Evolutionary conservation across 92 coral and sea anemone species (phyloP).

Genomic region (Zoanthus sansibaricus): DNA sequence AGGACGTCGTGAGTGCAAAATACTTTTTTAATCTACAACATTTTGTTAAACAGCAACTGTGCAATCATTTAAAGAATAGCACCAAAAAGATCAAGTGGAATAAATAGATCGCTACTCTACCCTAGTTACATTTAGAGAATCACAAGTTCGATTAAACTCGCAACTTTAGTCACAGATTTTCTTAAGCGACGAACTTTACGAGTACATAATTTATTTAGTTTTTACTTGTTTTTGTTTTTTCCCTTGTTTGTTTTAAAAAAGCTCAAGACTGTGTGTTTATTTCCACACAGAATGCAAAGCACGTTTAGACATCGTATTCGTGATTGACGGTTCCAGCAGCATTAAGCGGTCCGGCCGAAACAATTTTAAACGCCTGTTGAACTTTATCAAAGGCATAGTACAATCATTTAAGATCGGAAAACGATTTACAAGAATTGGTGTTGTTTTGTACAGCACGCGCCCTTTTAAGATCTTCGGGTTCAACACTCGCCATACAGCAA

Average conservation of each 20-base stretch:
- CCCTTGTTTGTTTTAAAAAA: not conserved
- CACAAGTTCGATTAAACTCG: no score
- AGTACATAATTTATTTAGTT: not conserved
- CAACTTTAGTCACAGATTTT: no score
- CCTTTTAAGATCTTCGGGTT: slow-evolving; percentile 75
- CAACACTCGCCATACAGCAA: slow-evolving; percentile 61
- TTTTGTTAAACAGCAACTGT: no score
- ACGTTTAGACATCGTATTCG: slow-evolving; percentile 76
- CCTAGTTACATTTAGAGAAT: no score
- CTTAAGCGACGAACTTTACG: no score
- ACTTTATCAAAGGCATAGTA: slow-evolving; percentile 75
- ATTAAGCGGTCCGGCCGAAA: slow-evolving; percentile 64
- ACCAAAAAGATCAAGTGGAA: no score
- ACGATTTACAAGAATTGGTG: slow-evolving; percentile 77
- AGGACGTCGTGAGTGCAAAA: not conserved
- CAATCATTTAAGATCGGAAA: slow-evolving; percentile 74
- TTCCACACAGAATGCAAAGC: slow-evolving; percentile 68
- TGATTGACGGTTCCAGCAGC: slow-evolving; percentile 87
- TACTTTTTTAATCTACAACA: not conserved
- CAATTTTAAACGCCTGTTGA: slow-evolving; percentile 73
- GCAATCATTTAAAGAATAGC: no score
- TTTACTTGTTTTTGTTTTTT: not conserved
- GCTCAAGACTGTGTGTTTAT: not conserved
- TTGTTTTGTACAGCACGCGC: slow-evolving; percentile 69
- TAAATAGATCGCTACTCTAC: no score